Evolutionary conservation across 2,888 invertebrate genomes (phyloP), one percentile per base, ranked within the genome.

Genomic region (Polydrusus pterygomalis): DNA sequence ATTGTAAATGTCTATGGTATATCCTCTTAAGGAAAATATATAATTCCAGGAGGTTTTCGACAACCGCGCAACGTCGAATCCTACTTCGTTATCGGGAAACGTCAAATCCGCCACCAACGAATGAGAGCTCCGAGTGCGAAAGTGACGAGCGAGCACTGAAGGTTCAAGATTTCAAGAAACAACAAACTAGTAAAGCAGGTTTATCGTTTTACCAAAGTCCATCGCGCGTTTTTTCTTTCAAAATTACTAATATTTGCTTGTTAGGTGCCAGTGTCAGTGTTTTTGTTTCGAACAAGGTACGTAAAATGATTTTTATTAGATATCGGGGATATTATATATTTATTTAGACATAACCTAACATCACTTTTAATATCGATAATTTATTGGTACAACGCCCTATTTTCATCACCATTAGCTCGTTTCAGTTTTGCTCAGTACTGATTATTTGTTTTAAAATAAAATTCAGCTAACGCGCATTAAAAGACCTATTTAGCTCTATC

Each of bases 271-370:
- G 58, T 38, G 58, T 11, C 10, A 60, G 38, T 51, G 51, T 51
- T 67, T 51, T 67, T 15, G 34, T 51, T 0, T 38, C 34, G 8
- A 34, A 5, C 9, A 51, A 67, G 67, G 67, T 67, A 67, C n/a
- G 67, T 67, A 34, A 51, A 51, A 62, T 17, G 9, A 18, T 3
- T 38, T 56, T 60, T 38, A 17, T 40, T 60, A 2, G 11, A 10
- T 25, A n/a, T n/a, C n/a, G n/a, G n/a, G n/a, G n/a, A n/a, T n/a
- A n/a, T n/a, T n/a, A n/a, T 54, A 25, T 60, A 38, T 51, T 67
- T 34, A 30, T 25, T 13, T 8, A 34, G n/a, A 67, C 67, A 67
- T 67, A 67, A 67, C 67, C 67, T 51, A n/a, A 47, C 47, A 43
- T 43, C 9, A 17, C 7, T 15, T 47, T 47, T 3, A 17, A 17